phyloP scores from a whole-genome alignment of 2,113 vertebrate species.

The Ammodytes marinus region DNA sequence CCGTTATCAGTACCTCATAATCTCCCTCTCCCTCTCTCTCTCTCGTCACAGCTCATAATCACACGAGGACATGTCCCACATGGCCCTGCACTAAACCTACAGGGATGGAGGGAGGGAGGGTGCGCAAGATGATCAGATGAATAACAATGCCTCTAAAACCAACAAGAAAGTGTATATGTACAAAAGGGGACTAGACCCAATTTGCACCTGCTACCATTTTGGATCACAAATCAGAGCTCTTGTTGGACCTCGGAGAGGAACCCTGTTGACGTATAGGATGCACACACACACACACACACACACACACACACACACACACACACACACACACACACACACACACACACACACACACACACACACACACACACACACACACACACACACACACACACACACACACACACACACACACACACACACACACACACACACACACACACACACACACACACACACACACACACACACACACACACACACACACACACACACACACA shows the following conservation, averaged over 20 bases:
- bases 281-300: neutral
- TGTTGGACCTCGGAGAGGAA: slow-evolving; percentile 44
- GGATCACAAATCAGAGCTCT: slow-evolving; percentile 34
- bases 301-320: too few species aligned
- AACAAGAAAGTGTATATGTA: neutral
- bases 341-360: too few species aligned
- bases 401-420: too few species aligned
- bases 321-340: too few species aligned
- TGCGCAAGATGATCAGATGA: neutral
- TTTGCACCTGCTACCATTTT: slow-evolving; percentile 53
- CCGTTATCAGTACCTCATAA: slow-evolving; percentile 57
- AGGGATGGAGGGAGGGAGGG: neutral
- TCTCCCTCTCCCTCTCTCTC: slow-evolving; percentile 57
- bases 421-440: neutral
- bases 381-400: too few species aligned
- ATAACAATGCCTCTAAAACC: slow-evolving; percentile 18
- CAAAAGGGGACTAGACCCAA: neutral
- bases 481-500: too few species aligned
- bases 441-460: too few species aligned
- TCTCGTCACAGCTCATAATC: slow-evolving; percentile 67
- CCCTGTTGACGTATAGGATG: slow-evolving; percentile 41
- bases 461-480: too few species aligned
- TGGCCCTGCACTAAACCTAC: slow-evolving; percentile 29
- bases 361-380: neutral
- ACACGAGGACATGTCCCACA: slow-evolving; percentile 40